Base-by-base conservation (phyloP, 2,113 vertebrate genomes). In the Penelope pileata region DNA sequence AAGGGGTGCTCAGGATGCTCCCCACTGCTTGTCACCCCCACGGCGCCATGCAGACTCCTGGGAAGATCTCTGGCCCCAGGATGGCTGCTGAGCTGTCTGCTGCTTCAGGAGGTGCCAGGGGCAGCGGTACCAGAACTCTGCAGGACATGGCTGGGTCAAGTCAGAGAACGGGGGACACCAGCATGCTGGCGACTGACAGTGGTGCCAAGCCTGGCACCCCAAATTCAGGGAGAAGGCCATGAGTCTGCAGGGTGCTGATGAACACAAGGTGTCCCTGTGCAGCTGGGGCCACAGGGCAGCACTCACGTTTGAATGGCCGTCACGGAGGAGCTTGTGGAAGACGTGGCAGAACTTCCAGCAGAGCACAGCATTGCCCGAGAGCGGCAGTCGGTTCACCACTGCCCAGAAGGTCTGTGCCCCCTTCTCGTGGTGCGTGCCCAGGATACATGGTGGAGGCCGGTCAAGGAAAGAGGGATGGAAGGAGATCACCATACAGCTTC, bases 341-440 rank as follows among this genome's bases (percentile, higher is more conserved):
- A 99, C 99, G 0, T 99, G 99, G 98, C 99, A 99, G 98, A 99
- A 99, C 97, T 99, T 99, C 99, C 99, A 99, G 97, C 99, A 99
- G 72, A 99, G 98, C 85, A 99, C 99, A 0, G 99, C 99, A 0
- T 99, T 99, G 98, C 99, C 99, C 1, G 99, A 99, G 58, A 99
- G 98, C 0, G 99, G 99, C 82, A 99, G 98, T 4, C 99, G 98
- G 97, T 99, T 99, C 97, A 99, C 98, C 1, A 98, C 98, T 0
- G 98, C 98, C 99, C 99, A 99, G 95, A 99, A 99, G 22, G 99
- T 99, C 97, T 99, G 99, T 0, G 99, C 99, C 6, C 99, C 99
- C 90, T 99, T 99, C 96, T 99, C 99, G 22, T 99, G 99, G 97
- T 99, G 99, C 1, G 99, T 99, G 72, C 99, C 99, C 98, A 99